Conservation (phyloP, 2,888 invertebrate genomes). For the Trichogramma dendrolimi region DNA sequence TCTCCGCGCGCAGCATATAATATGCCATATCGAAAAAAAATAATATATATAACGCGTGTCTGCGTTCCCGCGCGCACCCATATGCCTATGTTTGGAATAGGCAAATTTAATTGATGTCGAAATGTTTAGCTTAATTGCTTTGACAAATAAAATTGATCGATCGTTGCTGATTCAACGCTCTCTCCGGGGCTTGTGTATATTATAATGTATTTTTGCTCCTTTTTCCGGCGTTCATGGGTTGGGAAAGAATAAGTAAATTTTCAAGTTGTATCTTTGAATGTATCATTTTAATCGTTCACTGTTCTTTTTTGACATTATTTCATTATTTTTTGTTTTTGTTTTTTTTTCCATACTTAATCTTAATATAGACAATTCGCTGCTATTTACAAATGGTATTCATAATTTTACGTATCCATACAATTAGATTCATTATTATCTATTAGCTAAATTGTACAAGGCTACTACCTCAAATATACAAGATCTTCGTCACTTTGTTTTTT, state of each 20-base stretch:
- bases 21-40: too few relatives aligned
- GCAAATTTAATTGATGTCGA: too few relatives aligned
- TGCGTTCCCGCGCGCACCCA: too few relatives aligned
- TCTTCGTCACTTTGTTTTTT: constrained; percentile 32
- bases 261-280: constrained; percentile 38
- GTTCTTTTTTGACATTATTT: constrained; percentile 38
- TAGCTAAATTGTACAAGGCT: constrained; percentile 44
- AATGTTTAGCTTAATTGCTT: too few relatives aligned
- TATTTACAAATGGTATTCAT: constrained; percentile 30
- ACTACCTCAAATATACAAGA: constrained; percentile 49
- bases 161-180: too few relatives aligned
- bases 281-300: constrained; percentile 50
- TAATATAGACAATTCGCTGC: constrained; percentile 20
- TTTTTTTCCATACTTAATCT: constrained; percentile 35
- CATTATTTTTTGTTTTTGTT: constrained; percentile 41
- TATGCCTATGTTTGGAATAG: too few relatives aligned
- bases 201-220: too few relatives aligned
- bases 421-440: constrained; percentile 38
- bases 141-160: too few relatives aligned
- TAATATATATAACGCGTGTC: too few relatives aligned
- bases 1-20: too few relatives aligned
- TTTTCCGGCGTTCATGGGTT: background rate
- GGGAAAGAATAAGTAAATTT: constrained; percentile 15
- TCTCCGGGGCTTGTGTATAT: too few relatives aligned
- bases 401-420: constrained; percentile 36